Base-by-base conservation (phyloP, 2,888 invertebrate species). In the Cepaea hortensis region DNA sequence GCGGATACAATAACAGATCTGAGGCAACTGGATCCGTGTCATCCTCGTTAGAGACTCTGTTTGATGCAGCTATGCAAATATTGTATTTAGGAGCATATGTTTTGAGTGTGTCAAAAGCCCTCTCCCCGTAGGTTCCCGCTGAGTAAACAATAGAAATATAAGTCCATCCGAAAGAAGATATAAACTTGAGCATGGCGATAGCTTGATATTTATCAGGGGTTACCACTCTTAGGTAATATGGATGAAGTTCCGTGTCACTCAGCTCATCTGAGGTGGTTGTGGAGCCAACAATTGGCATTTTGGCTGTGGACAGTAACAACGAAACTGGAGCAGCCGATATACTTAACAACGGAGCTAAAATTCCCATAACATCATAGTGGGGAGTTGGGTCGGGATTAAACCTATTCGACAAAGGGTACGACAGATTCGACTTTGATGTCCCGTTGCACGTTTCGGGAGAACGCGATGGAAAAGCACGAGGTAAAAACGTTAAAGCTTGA, bases 101-200 rank as follows among this genome's bases (percentile, higher is more conserved):
- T 48, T 89, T 86, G 18, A 92, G 85, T n/a, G 87, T 81, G 20
- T 89, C 88, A 65, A 90, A 88, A 3, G 90, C 91, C 9, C 88
- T 88, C 81, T 90, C 91, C 3, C 92, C 92, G 83, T 92, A 92
- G 72, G 90, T 89, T 18, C 96, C 97, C 92, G 96, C 96, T 3
- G 96, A 96, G 93, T 96, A 96, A 85, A 96, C 96, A 20, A 96
- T 96, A 81, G 96, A 96, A 77, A 97, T 96, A 93, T 97, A 97
- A n/a, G 96, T 96, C 97, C 97, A 97, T 93, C 96, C 96, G 84
- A 91, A 90, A 73, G 90, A 87, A 9, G 80, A 46, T n/a, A 92
- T 85, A 13, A 93, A 84, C 55, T 84, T 83, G 4, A 91, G 77
- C 62, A 92, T 91, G 20, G 90, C 91, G 48, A 85, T 84, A 61